Conservation (phyloP, 2,797 vertebrate species). For the Thamnophis elegans region DNA sequence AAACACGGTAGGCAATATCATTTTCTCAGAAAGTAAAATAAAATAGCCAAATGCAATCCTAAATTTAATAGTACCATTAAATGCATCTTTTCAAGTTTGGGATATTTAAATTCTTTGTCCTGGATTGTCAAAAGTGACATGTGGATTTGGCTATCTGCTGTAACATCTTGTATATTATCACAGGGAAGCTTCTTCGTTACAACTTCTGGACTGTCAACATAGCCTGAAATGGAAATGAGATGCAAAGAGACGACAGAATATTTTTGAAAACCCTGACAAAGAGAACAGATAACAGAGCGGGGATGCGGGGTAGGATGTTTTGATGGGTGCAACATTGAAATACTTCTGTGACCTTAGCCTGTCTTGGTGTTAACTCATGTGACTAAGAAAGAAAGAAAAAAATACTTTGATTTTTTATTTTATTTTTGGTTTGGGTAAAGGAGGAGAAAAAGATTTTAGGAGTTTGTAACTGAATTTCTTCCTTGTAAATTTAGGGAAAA, state of each 20-base stretch:
- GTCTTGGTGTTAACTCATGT: not conserved
- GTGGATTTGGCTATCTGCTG: not conserved
- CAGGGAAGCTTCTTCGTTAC: not conserved
- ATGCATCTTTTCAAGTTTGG: not conserved
- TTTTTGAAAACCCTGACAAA: constrained; percentile 48
- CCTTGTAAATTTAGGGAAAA: not conserved
- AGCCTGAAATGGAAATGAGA: constrained; percentile 51
- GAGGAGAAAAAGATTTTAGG: not conserved
- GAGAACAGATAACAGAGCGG: constrained; percentile 3
- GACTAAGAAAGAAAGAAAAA: constrained; percentile 3
- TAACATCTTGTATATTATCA: not conserved
- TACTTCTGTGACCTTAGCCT: constrained; percentile 30
- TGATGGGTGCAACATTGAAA: not conserved
- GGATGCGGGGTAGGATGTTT: constrained; percentile 8
- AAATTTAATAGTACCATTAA: not conserved
- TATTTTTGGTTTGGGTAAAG: constrained; percentile 11
- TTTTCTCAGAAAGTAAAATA: not conserved
- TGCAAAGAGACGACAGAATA: constrained; percentile 38
- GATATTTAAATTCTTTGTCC: not conserved
- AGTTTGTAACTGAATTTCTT: not conserved
- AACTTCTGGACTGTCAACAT: constrained; percentile 20
- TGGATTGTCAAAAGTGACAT: not conserved
- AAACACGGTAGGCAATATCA: not conserved
- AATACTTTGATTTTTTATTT: not conserved
- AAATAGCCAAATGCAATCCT: not conserved